A percentile compares a stretch with the other conserved stretches of the same genome.
Evolutionary conservation across 2,888 invertebrate genomes (phyloP).

Genomic region (Clitarchus hookeri): DNA sequence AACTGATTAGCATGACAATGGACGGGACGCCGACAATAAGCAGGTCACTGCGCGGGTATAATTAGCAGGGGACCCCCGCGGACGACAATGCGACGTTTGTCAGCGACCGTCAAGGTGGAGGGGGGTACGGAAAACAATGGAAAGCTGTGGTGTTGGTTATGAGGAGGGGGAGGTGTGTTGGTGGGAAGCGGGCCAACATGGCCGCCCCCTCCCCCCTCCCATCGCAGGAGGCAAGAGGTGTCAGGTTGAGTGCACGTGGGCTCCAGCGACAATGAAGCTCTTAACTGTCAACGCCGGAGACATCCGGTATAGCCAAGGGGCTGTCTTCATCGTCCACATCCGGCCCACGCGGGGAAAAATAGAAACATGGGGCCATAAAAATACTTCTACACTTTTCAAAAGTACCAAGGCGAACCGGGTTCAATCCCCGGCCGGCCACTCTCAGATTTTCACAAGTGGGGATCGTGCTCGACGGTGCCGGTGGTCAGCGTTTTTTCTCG

Average conservation of each 20-base stretch:
- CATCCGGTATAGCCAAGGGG: no score
- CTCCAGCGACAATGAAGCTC: no score
- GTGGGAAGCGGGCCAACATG: slow-evolving; percentile 34
- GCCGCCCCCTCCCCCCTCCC: background rate
- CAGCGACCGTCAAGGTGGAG: slow-evolving; percentile 30
- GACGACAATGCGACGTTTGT: slow-evolving; percentile 9
- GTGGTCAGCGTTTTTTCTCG: no score
- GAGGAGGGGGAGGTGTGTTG: slow-evolving; percentile 30
- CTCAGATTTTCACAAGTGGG: no score
- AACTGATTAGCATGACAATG: slow-evolving; percentile 11
- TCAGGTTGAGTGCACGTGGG: background rate
- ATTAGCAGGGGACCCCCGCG: background rate
- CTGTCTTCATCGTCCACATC: no score
- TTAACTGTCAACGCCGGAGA: no score
- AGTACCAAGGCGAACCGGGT: no score
- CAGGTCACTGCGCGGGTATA: background rate
- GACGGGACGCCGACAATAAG: background rate
- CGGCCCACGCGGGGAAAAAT: no score
- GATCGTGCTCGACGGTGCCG: no score
- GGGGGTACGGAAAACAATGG: slow-evolving; percentile 47
- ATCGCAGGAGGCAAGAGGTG: background rate
- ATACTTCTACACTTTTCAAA: no score
- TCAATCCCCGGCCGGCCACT: no score
- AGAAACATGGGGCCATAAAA: no score
- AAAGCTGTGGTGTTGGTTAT: slow-evolving; percentile 41